Base-by-base conservation (phyloP, 2,113 vertebrate genomes). In the Amphilophus citrinellus region DNA sequence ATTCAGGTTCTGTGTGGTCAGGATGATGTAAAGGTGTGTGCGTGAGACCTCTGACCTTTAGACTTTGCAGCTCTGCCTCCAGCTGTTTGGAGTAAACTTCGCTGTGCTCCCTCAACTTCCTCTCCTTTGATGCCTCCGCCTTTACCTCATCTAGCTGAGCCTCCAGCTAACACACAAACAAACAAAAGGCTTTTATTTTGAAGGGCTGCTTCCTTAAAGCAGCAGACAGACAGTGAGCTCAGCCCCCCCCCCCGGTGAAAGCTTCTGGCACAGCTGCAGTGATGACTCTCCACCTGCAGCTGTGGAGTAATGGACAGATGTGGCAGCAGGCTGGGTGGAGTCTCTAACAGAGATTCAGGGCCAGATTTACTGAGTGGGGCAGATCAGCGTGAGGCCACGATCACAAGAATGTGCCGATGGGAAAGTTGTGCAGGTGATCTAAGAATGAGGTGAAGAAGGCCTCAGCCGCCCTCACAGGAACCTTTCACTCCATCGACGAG, bases 21-120 rank as follows among this genome's bases (percentile, higher is more conserved):
- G 13, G 17, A 27, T 44, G 79, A 9, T 60, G 13, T 32, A 22
- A 50, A 27, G 37, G 37, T 35, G 20, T 27, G 4, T 22, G 77
- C 62, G 24, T 24, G 24, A 24, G 44, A 82, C 56, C 76, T 84
- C 93, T 91, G 89, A 99, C 98, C 98, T 99, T 99, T 61, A 92
- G 75, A 39, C 82, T 91, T 92, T 98, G 96, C 18, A 99, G 96
- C 95, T 99, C 98, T 7, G 93, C 91, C 93, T 98, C 98, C 93
- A 99, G 91, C 87, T 99, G 97, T 90, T 97, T 98, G 94, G 96
- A 97, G 93, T 98, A 98, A 76, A 82, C 94, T 83, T 99, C 98
- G 1, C 97, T 98, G 94, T 98, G 97, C 83, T 99, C 98, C 2
- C 97, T 95, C 66, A 99, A 96, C 92, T 99, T 99, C 84, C 96